A percentile compares a stretch with the other conserved stretches of the same genome.
These are phyloP conservation scores for Lagorchestes hirsutus DNA, from an alignment of 2,797 vertebrate species.

Conservation along the genomic window DNA sequence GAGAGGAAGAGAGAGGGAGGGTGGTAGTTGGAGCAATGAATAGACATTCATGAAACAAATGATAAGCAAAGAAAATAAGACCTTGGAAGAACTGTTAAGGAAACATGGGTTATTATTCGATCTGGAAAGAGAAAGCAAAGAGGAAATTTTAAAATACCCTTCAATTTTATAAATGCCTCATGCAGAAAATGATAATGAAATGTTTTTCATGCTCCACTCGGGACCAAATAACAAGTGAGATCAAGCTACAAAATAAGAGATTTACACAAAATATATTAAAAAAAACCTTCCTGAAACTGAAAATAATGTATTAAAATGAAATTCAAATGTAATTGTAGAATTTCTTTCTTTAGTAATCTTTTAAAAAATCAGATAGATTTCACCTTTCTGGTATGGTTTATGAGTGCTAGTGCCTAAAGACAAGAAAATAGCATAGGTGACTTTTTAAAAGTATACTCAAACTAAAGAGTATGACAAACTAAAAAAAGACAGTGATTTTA, in stretches of 20 bases:
- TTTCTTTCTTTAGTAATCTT: background rate
- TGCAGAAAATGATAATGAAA: background rate
- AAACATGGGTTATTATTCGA: background rate
- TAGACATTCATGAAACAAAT: background rate
- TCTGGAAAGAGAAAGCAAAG: background rate
- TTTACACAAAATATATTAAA: background rate
- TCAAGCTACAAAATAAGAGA: background rate
- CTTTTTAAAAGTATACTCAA: background rate
- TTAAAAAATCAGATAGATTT: background rate
- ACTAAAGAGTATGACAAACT: background rate
- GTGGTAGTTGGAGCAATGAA: background rate
- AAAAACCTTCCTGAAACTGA: background rate
- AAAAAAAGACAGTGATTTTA: background rate
- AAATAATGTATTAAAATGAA: constrained; percentile 23
- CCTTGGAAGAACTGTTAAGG: background rate
- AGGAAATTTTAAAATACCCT: background rate
- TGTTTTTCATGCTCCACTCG: background rate
- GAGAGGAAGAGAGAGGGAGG: no score
- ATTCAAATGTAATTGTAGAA: background rate
- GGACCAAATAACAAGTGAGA: constrained; percentile 20
- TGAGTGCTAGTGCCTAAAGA: background rate
- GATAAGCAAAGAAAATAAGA: background rate
- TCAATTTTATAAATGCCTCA: background rate
- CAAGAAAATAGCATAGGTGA: background rate
- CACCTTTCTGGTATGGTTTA: constrained; percentile 3